Conservation (phyloP, 2,113 vertebrate species). For the Opisthocomus hoazin region DNA sequence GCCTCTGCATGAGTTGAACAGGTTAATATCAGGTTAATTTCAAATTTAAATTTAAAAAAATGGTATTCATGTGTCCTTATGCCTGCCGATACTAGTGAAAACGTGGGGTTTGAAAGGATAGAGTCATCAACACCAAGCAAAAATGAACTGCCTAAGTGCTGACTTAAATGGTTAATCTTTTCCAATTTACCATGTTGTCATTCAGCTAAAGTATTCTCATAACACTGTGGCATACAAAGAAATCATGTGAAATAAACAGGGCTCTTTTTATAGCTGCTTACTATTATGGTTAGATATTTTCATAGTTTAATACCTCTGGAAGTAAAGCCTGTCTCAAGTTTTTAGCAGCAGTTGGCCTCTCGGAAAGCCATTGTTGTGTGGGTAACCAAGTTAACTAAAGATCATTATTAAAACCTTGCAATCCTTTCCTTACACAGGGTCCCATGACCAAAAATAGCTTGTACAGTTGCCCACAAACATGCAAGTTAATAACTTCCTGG, state of each 20-base stretch:
- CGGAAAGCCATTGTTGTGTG: slow-evolving; percentile 50
- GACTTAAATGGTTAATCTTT: slow-evolving; percentile 24
- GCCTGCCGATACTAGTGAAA: background rate
- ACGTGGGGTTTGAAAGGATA: background rate
- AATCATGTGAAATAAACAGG: slow-evolving; percentile 59
- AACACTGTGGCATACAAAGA: slow-evolving; percentile 13
- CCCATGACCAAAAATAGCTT: slow-evolving; percentile 63
- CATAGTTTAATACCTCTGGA: slow-evolving; percentile 61
- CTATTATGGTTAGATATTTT: slow-evolving; percentile 58
- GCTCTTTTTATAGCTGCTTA: slow-evolving; percentile 61
- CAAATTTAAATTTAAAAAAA: background rate
- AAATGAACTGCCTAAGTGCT: background rate
- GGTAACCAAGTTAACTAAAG: slow-evolving; percentile 57
- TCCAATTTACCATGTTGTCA: slow-evolving; percentile 34
- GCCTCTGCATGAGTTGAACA: background rate
- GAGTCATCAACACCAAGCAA: background rate
- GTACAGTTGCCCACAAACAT: slow-evolving; percentile 61
- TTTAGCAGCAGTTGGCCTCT: slow-evolving; percentile 53
- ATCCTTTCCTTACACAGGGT: slow-evolving; percentile 63
- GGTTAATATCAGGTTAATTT: background rate
- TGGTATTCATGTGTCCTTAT: accelerated
- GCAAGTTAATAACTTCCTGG: slow-evolving; percentile 68
- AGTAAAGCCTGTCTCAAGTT: slow-evolving; percentile 44
- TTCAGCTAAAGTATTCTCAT: slow-evolving; percentile 34
- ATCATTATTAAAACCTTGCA: slow-evolving; percentile 63